Conservation (phyloP, 64 coral and sea anemone species). For the Cladopsammia gracilis region DNA sequence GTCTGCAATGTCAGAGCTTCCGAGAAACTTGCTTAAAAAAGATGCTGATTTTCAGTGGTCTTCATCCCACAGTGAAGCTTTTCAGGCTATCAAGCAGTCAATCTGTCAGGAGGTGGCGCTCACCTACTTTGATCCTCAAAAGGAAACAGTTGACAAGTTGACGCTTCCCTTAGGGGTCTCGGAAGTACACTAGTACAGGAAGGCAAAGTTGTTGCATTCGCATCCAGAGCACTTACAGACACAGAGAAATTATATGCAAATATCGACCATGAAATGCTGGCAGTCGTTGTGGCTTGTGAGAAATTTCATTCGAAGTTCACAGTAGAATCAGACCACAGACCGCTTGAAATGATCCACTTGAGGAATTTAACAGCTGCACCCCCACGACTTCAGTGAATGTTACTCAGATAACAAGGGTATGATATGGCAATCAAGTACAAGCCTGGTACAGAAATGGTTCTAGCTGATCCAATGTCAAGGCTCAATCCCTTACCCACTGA, state of each 20-base stretch:
- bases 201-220: neutral
- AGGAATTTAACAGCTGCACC: conserved; percentile 21
- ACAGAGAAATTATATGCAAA: neutral
- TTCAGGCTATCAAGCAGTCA: conserved; percentile 42
- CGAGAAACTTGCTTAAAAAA: conserved; percentile 62
- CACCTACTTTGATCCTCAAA: neutral
- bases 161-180: neutral
- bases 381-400: conserved; percentile 28
- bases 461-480: conserved; percentile 19
- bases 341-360: conserved; percentile 31
- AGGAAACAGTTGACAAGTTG: neutral
- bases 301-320: conserved; percentile 1
- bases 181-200: neutral
- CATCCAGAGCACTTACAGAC: neutral
- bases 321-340: conserved; percentile 24
- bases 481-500: neutral
- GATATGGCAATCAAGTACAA: conserved; percentile 44
- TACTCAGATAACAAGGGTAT: conserved; percentile 31
- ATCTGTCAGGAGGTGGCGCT: neutral
- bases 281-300: neutral
- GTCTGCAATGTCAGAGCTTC: conserved; percentile 31
- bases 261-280: neutral
- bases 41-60: conserved; percentile 42
- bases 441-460: conserved; percentile 26
- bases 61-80: conserved; percentile 20